Evolutionary conservation across 2,113 vertebrate genomes (phyloP).

Genomic region (Antechinus flavipes): DNA sequence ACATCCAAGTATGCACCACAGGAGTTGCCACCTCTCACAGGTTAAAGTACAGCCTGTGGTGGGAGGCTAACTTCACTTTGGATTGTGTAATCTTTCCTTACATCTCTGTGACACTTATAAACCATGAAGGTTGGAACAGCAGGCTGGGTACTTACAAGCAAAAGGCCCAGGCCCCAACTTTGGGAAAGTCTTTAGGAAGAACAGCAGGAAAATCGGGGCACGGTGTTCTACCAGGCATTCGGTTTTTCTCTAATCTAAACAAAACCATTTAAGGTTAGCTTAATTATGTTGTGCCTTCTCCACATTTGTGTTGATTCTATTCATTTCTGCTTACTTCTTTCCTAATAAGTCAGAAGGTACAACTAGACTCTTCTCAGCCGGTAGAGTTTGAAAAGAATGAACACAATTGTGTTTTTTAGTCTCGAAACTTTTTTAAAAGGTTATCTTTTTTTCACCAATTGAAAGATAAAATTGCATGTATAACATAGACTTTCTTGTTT

Average conservation of each 20-base stretch:
- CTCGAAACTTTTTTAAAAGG: background rate
- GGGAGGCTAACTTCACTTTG: background rate
- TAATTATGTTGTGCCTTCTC: background rate
- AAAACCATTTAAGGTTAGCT: background rate
- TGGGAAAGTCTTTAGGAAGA: background rate
- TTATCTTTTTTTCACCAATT: background rate
- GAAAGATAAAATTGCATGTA: background rate
- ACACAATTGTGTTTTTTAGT: background rate
- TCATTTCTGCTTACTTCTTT: background rate
- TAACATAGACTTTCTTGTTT: background rate
- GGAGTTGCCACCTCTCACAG: background rate
- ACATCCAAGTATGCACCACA: background rate
- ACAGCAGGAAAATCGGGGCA: background rate
- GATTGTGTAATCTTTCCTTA: background rate
- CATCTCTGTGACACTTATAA: background rate
- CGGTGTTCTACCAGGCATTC: background rate
- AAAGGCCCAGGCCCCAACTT: background rate
- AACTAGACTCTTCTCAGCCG: background rate
- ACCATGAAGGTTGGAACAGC: background rate
- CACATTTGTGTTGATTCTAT: background rate
- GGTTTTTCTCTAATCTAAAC: background rate
- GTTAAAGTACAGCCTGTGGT: background rate
- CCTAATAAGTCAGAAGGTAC: background rate
- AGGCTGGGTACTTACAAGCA: background rate
- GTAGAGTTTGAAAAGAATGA: background rate